phyloP scores from a whole-genome alignment of 2,888 invertebrate genomes.

The Cantharis lateralis region DNA sequence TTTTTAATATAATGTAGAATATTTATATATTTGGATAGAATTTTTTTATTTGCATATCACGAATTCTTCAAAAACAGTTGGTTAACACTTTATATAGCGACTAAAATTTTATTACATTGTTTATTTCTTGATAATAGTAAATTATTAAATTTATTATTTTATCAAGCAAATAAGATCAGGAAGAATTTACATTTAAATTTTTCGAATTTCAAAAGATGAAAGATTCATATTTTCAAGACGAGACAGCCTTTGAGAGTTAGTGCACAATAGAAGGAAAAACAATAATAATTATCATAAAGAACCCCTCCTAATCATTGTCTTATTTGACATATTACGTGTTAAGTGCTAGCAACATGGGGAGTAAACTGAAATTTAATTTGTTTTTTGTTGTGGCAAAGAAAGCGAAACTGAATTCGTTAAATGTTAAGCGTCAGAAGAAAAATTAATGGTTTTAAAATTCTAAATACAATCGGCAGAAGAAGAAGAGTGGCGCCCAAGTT shows the following conservation, averaged over 20 bases:
- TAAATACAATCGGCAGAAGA: not conserved
- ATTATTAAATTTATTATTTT: not conserved
- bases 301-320: constrained; percentile 36
- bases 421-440: not conserved
- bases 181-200: not conserved
- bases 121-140: not conserved
- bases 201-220: not conserved
- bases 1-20: not conserved
- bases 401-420: not conserved
- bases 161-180: not conserved
- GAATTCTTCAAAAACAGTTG: constrained; percentile 21
- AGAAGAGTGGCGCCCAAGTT: not conserved
- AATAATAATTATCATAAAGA: constrained; percentile 35
- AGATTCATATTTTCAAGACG: not conserved
- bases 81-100: constrained; percentile 15
- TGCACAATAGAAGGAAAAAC: constrained; percentile 19
- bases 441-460: not conserved
- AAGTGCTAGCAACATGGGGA: constrained; percentile 32
- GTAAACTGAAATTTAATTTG: constrained; percentile 27
- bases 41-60: constrained; percentile 26
- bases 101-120: not conserved
- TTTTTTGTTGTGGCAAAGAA: constrained; percentile 18
- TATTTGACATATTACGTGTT: constrained; percentile 31
- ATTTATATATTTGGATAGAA: constrained; percentile 1
- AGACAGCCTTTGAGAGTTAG: not conserved